Conservation (phyloP, 1,140 invertebrate species). For the Ladona fulva region DNA sequence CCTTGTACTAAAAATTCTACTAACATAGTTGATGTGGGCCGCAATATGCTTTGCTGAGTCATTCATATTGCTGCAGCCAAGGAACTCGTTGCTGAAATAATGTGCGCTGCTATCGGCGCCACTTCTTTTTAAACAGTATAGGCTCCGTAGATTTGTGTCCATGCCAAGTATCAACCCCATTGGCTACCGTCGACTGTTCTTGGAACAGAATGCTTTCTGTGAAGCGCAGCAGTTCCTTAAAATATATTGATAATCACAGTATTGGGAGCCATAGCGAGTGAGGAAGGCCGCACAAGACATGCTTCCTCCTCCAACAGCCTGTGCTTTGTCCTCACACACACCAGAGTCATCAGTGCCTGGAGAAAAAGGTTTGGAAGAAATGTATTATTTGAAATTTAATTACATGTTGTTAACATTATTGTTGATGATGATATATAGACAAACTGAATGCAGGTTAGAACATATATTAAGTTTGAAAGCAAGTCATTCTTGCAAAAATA, state of each 20-base stretch:
- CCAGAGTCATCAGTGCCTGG: background rate
- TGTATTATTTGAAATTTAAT: too few relatives aligned
- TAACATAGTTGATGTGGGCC: background rate
- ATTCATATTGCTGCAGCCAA: background rate
- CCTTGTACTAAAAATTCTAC: background rate
- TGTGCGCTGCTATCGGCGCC: background rate
- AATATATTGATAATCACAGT: conserved; percentile 2
- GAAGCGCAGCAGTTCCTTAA: background rate
- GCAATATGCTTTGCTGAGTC: background rate
- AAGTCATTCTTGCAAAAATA: too few relatives aligned
- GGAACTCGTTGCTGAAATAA: background rate
- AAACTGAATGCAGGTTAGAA: too few relatives aligned
- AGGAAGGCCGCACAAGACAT: background rate
- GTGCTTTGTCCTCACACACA: background rate
- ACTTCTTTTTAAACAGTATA: background rate
- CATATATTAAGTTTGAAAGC: too few relatives aligned
- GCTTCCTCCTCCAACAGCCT: background rate
- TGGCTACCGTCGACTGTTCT: background rate
- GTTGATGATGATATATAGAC: too few relatives aligned
- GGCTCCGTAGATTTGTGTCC: background rate
- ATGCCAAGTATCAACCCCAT: background rate
- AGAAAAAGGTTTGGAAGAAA: background rate
- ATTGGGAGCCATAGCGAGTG: background rate
- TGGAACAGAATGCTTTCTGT: background rate
- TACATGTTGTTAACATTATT: too few relatives aligned